Conservation (phyloP, 1,140 invertebrate species). For the Proales similis region DNA sequence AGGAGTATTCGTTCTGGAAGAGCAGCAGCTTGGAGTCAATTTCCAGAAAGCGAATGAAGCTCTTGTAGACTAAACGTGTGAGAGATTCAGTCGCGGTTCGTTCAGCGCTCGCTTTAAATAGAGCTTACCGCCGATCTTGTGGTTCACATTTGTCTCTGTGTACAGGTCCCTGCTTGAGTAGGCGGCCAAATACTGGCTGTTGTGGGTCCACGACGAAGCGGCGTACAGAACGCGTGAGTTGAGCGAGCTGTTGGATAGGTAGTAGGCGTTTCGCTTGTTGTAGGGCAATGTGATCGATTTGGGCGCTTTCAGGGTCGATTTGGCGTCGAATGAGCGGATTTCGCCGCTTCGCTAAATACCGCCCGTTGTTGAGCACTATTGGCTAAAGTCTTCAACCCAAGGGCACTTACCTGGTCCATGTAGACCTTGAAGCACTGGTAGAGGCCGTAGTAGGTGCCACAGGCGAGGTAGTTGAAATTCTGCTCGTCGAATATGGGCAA, state of each 20-base stretch:
- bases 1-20: constrained; percentile 32
- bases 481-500: neutral
- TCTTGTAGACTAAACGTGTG: neutral
- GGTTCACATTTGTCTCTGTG: neutral
- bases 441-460: constrained; percentile 10
- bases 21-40: constrained; percentile 1
- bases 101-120: neutral
- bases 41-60: constrained; percentile 24
- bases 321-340: neutral
- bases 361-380: too few relatives aligned
- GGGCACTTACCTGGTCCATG: neutral
- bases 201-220: constrained; percentile 32
- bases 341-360: constrained; percentile 7
- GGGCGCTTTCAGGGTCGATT: neutral
- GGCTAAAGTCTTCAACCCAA: too few relatives aligned
- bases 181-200: constrained; percentile 25
- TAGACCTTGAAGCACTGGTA: constrained; percentile 20
- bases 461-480: constrained; percentile 2
- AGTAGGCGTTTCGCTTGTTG: neutral
- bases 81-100: neutral
- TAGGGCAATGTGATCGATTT: neutral
- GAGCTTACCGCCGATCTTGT: constrained; percentile 25
- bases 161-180: constrained; percentile 8
- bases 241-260: neutral
- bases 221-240: neutral